Percentiles rank a stretch among this genome's conserved stretches.
These are phyloP conservation scores for Ceratosolen solmsi DNA, from an alignment of 1,140 invertebrate genomes.

Conservation along the genomic window DNA sequence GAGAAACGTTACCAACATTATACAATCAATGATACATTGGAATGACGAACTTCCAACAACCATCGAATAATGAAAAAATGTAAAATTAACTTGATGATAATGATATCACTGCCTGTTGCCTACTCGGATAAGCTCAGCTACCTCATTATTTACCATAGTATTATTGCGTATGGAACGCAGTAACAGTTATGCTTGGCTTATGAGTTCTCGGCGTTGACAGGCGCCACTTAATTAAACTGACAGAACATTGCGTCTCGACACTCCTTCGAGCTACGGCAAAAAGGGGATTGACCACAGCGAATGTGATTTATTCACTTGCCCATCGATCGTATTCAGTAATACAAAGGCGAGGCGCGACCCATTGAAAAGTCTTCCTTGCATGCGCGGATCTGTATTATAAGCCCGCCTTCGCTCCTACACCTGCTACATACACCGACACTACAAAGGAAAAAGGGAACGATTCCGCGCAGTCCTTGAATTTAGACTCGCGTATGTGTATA, in stretches of 20 bases:
- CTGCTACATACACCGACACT: background rate
- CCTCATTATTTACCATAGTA: background rate
- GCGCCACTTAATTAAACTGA: slow-evolving; percentile 33
- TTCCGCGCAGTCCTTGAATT: background rate
- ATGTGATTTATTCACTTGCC: background rate
- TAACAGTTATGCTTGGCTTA: background rate
- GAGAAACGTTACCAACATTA: too few species aligned
- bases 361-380: background rate
- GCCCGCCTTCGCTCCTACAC: background rate
- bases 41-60: too few species aligned
- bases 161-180: background rate
- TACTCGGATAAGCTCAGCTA: background rate
- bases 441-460: background rate
- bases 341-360: background rate
- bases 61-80: background rate
- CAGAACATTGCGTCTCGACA: background rate
- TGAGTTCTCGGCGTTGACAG: slow-evolving; percentile 4
- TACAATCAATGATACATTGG: too few species aligned
- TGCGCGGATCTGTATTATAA: slow-evolving; percentile 14
- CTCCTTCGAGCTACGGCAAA: background rate
- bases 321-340: background rate
- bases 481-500: background rate
- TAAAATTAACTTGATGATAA: slow-evolving; percentile 1
- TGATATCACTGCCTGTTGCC: background rate
- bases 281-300: background rate